These are phyloP conservation scores for Drosophila anceps DNA, from an alignment of 2,888 invertebrate genomes.

Conservation along the genomic window DNA sequence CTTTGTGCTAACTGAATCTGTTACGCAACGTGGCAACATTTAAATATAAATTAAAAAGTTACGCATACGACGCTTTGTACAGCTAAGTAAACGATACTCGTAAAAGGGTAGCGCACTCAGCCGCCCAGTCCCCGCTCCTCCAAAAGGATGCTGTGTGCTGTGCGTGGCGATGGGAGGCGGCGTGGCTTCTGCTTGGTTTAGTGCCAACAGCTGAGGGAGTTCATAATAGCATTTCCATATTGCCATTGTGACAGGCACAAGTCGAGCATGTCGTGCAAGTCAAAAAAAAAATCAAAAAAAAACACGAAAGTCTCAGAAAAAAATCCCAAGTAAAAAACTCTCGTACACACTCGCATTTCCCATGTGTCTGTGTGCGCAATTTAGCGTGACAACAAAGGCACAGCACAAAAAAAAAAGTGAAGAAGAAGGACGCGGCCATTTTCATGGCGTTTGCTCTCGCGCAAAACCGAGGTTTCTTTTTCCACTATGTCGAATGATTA, in stretches of 20 bases:
- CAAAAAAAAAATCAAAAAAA: constrained; percentile 1
- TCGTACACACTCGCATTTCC: constrained; percentile 7
- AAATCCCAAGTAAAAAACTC: constrained; percentile 16
- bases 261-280: constrained; percentile 39
- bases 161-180: not conserved
- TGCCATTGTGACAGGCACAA: constrained; percentile 61
- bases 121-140: not conserved
- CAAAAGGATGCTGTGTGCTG: not conserved
- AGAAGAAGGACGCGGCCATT: constrained; percentile 8
- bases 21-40: constrained; percentile 57
- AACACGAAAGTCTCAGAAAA: constrained; percentile 12
- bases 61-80: constrained; percentile 64
- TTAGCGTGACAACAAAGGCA: constrained; percentile 67
- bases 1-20: constrained; percentile 42
- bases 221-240: constrained; percentile 66
- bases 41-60: constrained; percentile 78
- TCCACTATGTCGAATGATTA: constrained; percentile 29
- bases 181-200: constrained; percentile 1
- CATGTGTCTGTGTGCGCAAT: constrained; percentile 26
- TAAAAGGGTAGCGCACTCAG: not conserved
- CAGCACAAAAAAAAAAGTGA: constrained; percentile 1
- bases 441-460: constrained; percentile 9
- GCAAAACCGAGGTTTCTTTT: constrained; percentile 14
- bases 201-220: constrained; percentile 15
- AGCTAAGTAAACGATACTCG: constrained; percentile 19